Base-by-base conservation (phyloP, 2,888 invertebrate species). In the Arge pagana region DNA sequence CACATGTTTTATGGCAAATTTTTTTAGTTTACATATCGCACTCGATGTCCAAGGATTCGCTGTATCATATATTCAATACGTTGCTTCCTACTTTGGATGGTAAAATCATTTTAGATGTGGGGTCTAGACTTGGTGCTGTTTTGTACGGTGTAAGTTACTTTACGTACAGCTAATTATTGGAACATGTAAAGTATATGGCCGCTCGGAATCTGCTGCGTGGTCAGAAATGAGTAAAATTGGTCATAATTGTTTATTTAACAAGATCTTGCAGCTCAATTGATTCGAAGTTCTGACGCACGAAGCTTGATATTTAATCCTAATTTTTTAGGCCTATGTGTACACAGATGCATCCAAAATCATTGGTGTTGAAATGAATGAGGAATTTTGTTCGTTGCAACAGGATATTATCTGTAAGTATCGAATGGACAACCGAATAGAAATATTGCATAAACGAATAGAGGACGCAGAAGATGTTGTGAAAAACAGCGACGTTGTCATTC, bases 281-380 rank as follows among this genome's bases (percentile, higher is more conserved):
- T n/a, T n/a, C n/a, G n/a, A n/a, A n/a, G n/a, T n/a, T n/a, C n/a
- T n/a, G n/a, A n/a, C n/a, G n/a, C n/a, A n/a, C n/a, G n/a, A n/a
- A n/a, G n/a, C n/a, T n/a, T n/a, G n/a, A n/a, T n/a, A n/a, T n/a
- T n/a, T n/a, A n/a, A n/a, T n/a, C n/a, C 16, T 36, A 33, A 45
- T 23, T 50, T 77, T 80, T 48, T 75, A 87, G 86, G 85, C 85
- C 40, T 83, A 83, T 65, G 74, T 82, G 60, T 82, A 81, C 49
- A 82, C 85, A 28, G 81, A 81, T 69, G 81, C 82, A 30, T 69
- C 74, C 8, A 78, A 76, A 58, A 84, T 87, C 40, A 73, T 85
- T 55, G 88, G 89, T 6, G 80, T 89, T 28, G 89, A 89, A 79
- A 83, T 88, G 71, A 87, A 87, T 65, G 75, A 80, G 57, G 85